Evolutionary conservation across 2,888 invertebrate species (phyloP), one percentile per base, ranked within the genome.

Genomic region (Microplitis manilae): DNA sequence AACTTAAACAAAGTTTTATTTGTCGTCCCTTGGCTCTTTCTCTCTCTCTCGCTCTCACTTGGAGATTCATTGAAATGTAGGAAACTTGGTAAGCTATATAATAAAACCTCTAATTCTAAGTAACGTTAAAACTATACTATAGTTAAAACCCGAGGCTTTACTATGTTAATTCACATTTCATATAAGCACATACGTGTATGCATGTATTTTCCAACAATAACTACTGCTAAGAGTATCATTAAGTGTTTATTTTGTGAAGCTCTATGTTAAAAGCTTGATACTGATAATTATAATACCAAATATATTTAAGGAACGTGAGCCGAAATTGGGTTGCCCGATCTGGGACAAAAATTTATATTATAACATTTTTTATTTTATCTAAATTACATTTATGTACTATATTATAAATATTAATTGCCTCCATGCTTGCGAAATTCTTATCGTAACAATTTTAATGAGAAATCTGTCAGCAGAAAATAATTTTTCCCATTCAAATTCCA

Each of bases 121-220:
- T 73, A 64, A 20, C 65, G 30, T 30, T 40, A 41, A n/a, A 30
- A 30, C 30, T 30, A 30, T 72, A 40, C 39, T 41, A 15, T n/a
- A 40, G 65, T 30, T 50, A 73, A 73, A 73, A 50, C 65, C 65
- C 30, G 20, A 30, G 50, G 73, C 73, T 73, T 73, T 65, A 41
- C 67, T 65, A 65, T 73, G 73, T 41, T 73, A 73, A 73, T 73
- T 65, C 65, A 7, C 65, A 39, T 64, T 20, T 50, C 40, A 17
- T 64, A n/a, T 65, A 64, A 20, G 7, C 59, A 15, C n/a, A 40
- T 39, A 38, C 15, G 13, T 60, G 15, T 40, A 67, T 59, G 50
- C 17, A 13, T 62, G 20, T 20, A 5, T 30, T 30, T 65, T 30
- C 8, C 13, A 5, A 65, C 30, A 30, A 20, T 65, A 65, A 65